These are phyloP conservation scores for Limonius californicus DNA, from an alignment of 1,140 invertebrate genomes.

Conservation along the genomic window DNA sequence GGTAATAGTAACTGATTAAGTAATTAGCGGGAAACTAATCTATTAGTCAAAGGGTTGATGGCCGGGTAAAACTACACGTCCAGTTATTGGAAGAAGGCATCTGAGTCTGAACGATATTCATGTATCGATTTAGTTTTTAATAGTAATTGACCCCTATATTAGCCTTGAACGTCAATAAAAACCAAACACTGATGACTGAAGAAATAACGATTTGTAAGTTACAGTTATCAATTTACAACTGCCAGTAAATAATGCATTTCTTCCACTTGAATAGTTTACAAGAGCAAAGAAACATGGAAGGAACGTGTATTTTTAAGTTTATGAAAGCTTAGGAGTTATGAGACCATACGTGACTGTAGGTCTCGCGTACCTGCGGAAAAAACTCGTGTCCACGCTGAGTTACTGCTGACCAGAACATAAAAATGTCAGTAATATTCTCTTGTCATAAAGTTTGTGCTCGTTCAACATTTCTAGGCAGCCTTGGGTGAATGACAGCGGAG, in stretches of 20 bases:
- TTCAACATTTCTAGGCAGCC: neutral
- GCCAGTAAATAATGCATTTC: neutral
- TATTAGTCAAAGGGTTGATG: neutral
- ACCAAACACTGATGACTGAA: neutral
- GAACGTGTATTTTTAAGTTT: neutral
- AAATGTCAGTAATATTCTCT: neutral
- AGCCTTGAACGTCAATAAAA: neutral
- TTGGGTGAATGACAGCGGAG: neutral
- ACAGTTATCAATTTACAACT: no score
- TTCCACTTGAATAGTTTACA: no score
- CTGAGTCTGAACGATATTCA: neutral
- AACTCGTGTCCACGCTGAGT: neutral
- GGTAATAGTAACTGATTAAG: neutral
- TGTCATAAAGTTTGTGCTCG: neutral
- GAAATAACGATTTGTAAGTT: no score
- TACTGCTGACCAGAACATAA: neutral
- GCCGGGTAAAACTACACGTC: neutral
- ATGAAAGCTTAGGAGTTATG: neutral
- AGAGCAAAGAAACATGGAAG: no score
- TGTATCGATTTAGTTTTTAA: neutral
- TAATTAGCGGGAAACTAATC: neutral
- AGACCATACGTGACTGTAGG: neutral
- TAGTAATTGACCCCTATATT: neutral
- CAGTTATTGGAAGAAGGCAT: neutral
- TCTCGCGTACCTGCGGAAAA: neutral